phyloP scores from a whole-genome alignment of 1,140 invertebrate species.

The Homarus americanus region DNA sequence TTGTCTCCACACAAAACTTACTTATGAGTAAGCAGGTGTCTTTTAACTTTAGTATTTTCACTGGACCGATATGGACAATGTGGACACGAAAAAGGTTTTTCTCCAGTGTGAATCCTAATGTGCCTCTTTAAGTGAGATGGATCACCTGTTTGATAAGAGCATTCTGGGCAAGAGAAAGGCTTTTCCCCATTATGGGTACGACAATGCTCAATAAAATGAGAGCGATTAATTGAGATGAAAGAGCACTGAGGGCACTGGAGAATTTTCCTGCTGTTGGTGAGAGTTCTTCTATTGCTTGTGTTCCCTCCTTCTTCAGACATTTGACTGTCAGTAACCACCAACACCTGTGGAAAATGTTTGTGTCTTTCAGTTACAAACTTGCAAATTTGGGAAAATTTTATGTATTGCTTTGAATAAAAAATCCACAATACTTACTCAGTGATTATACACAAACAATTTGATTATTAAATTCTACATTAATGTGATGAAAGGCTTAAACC shows the following conservation, averaged over 20 bases:
- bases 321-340: conserved; percentile 29
- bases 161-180: conserved; percentile 48
- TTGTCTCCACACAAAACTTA: neutral
- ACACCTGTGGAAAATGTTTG: conserved; percentile 54
- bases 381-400: neutral
- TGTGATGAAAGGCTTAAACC: neutral
- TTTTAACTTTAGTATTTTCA: conserved; percentile 44
- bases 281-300: conserved; percentile 21
- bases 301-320: conserved; percentile 25
- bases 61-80: conserved; percentile 46
- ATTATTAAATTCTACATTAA: neutral
- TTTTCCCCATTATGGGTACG: conserved; percentile 45
- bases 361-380: conserved; percentile 29
- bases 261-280: conserved; percentile 8
- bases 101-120: conserved; percentile 56
- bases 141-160: conserved; percentile 39
- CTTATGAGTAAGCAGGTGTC: conserved; percentile 44
- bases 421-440: neutral
- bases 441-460: neutral
- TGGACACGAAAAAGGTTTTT: conserved; percentile 53
- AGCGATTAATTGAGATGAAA: conserved; percentile 15
- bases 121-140: conserved; percentile 40
- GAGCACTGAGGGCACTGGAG: conserved; percentile 35
- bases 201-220: conserved; percentile 42
- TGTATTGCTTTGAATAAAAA: neutral